Conservation (phyloP, 2,113 vertebrate species). For the Lutjanus erythropterus region DNA sequence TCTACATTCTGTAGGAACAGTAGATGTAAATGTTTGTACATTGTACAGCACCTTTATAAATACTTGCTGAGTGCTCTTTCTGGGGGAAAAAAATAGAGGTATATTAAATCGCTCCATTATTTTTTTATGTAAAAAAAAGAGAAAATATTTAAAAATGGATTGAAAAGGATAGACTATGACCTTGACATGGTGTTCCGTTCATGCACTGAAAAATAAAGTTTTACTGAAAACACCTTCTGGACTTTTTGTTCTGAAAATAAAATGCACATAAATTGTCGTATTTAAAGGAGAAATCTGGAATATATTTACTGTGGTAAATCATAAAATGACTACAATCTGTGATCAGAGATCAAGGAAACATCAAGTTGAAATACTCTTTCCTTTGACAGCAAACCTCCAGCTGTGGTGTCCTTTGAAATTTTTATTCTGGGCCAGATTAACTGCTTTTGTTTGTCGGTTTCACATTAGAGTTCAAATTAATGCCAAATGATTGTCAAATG, state of each 20-base stretch:
- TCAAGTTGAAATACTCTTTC: too few species aligned
- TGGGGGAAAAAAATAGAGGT: slow-evolving; percentile 80
- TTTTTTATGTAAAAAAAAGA: slow-evolving; percentile 94
- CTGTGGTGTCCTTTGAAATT: too few species aligned
- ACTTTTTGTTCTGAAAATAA: slow-evolving; percentile 30
- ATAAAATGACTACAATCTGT: too few species aligned
- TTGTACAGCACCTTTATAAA: slow-evolving; percentile 99
- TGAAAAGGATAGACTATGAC: slow-evolving; percentile 75
- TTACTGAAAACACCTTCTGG: slow-evolving; percentile 73
- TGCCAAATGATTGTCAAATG: too few species aligned
- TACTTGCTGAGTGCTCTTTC: slow-evolving; percentile 84
- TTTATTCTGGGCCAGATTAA: too few species aligned
- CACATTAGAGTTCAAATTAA: too few species aligned
- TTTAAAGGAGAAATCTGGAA: too few species aligned
- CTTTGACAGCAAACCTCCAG: too few species aligned
- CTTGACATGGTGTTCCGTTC: slow-evolving; percentile 85
- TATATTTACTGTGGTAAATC: too few species aligned
- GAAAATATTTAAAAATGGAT: slow-evolving; percentile 79
- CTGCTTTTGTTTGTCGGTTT: too few species aligned
- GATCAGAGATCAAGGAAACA: too few species aligned
- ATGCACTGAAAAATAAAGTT: slow-evolving; percentile 85
- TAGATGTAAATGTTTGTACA: slow-evolving; percentile 99
- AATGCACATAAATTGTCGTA: not conserved
- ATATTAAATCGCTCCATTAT: slow-evolving; percentile 94
- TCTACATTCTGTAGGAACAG: slow-evolving; percentile 85